Conservation (phyloP, 1,140 invertebrate genomes). For the Araneus ventricosus region DNA sequence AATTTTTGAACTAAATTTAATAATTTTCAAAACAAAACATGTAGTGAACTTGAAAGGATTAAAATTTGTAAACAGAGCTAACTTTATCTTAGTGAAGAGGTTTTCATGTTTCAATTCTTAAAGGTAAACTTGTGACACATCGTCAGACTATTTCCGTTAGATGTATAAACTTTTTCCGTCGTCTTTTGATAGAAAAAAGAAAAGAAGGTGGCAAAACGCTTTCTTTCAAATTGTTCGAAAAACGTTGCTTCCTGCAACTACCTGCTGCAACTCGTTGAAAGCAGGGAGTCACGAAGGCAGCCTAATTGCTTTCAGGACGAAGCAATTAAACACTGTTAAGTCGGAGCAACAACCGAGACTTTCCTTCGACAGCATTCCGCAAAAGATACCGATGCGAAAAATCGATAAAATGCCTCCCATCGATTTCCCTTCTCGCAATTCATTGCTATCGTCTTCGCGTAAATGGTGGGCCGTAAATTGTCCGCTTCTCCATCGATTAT, state of each 20-base stretch:
- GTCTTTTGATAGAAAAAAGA: too few relatives aligned
- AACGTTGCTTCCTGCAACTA: neutral
- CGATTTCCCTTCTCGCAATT: conserved; percentile 56
- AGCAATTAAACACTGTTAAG: conserved; percentile 55
- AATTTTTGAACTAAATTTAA: too few relatives aligned
- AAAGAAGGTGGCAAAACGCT: neutral
- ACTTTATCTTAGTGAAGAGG: too few relatives aligned
- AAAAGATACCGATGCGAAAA: conserved; percentile 61
- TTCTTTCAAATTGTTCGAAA: neutral
- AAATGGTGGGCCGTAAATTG: conserved; percentile 66
- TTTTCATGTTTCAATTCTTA: too few relatives aligned
- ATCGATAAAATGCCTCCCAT: conserved; percentile 43
- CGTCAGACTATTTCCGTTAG: too few relatives aligned
- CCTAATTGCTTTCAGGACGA: neutral
- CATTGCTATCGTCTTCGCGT: conserved; percentile 64
- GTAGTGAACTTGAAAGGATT: too few relatives aligned
- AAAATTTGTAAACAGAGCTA: too few relatives aligned
- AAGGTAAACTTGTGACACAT: too few relatives aligned
- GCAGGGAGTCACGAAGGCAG: neutral
- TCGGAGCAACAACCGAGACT: conserved; percentile 48
- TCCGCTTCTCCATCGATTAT: conserved; percentile 64
- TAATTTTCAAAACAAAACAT: too few relatives aligned
- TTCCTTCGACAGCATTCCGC: neutral
- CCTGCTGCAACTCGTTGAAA: neutral
- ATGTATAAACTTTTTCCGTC: too few relatives aligned